These are phyloP conservation scores for Phorcus lineatus DNA, from an alignment of 2,888 invertebrate species.

Conservation along the genomic window DNA sequence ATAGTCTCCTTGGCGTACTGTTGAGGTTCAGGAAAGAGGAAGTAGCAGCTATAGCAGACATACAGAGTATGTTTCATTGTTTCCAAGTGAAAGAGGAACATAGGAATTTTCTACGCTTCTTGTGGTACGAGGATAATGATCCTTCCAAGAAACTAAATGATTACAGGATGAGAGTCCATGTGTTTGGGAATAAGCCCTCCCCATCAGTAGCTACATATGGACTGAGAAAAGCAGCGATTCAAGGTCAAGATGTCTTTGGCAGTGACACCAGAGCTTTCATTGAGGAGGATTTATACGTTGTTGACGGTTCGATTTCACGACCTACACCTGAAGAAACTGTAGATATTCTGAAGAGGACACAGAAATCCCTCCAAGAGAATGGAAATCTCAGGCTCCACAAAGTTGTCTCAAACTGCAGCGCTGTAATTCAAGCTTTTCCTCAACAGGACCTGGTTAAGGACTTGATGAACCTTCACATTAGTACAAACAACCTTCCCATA, in stretches of 20 bases:
- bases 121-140: conserved; percentile 46
- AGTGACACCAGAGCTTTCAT: conserved; percentile 39
- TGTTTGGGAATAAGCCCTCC: conserved; percentile 48
- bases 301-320: conserved; percentile 42
- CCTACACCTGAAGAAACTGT: conserved; percentile 31
- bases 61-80: conserved; percentile 45
- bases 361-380: conserved; percentile 27
- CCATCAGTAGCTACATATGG: conserved; percentile 45
- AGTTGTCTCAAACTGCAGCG: conserved; percentile 38
- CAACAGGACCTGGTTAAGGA: conserved; percentile 26
- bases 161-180: conserved; percentile 47
- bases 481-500: conserved; percentile 17
- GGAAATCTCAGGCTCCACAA: conserved; percentile 44
- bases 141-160: conserved; percentile 33
- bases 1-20: conserved; percentile 42
- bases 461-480: conserved; percentile 17
- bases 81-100: conserved; percentile 42
- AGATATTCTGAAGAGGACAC: conserved; percentile 40
- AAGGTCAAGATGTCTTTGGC: conserved; percentile 13
- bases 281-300: conserved; percentile 43
- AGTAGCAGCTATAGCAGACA: conserved; percentile 39
- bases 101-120: conserved; percentile 40
- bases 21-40: conserved; percentile 39
- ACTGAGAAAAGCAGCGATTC: conserved; percentile 32
- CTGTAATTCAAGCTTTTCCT: conserved; percentile 31